phyloP scores from a whole-genome alignment of 2,888 invertebrate genomes.

The Apodemia mormo region DNA sequence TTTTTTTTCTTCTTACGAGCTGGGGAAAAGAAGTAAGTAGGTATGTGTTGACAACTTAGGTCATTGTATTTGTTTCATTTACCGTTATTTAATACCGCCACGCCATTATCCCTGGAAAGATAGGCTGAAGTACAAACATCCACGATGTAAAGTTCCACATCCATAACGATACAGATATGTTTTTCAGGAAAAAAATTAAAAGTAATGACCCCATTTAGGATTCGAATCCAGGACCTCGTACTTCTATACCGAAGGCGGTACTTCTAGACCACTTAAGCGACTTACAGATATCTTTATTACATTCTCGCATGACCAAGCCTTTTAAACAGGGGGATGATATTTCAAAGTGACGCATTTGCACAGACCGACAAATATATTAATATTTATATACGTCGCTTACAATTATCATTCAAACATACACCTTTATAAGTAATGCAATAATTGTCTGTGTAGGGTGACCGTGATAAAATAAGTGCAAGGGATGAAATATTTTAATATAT shows the following conservation, averaged over 20 bases:
- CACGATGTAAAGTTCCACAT: too few species aligned
- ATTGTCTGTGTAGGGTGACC: constrained; percentile 34
- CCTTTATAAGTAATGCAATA: constrained; percentile 41
- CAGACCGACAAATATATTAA: constrained; percentile 54
- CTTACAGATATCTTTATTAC: constrained; percentile 20
- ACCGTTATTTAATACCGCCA: too few species aligned
- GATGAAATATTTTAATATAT: neutral
- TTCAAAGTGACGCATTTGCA: constrained; percentile 42
- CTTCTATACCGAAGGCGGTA: neutral
- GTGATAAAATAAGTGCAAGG: neutral
- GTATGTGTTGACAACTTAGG: too few species aligned
- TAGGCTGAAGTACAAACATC: too few species aligned
- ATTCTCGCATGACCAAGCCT: constrained; percentile 34
- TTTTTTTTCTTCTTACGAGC: too few species aligned
- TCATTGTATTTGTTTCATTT: too few species aligned
- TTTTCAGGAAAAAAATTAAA: too few species aligned
- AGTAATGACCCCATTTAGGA: too few species aligned
- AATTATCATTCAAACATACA: constrained; percentile 50
- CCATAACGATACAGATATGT: too few species aligned
- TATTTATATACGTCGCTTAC: constrained; percentile 55
- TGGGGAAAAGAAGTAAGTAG: too few species aligned
- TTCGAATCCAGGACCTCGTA: too few species aligned
- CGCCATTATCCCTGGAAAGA: too few species aligned
- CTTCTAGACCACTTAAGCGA: neutral
- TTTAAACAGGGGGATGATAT: constrained; percentile 36